Evolutionary conservation across 2,797 vertebrate genomes (phyloP).

Genomic region (Nasua narica): DNA sequence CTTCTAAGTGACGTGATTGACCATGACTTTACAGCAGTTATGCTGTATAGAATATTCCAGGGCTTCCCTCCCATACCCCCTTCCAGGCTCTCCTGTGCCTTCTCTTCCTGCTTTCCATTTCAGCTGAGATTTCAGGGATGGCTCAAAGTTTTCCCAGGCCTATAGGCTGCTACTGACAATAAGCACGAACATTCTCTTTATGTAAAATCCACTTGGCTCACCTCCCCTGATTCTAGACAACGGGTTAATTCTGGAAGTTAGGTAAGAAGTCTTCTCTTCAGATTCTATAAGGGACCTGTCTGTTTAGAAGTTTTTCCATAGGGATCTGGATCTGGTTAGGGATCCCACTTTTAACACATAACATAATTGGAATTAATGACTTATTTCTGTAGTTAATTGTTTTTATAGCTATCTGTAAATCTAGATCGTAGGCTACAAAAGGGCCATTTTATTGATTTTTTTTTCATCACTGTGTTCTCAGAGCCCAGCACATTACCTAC

Average conservation of each 20-base stretch:
- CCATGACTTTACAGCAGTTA: background rate
- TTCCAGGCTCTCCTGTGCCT: background rate
- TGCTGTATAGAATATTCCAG: background rate
- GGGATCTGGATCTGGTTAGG: background rate
- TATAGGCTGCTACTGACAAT: background rate
- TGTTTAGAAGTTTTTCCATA: background rate
- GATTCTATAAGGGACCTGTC: background rate
- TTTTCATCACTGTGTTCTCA: background rate
- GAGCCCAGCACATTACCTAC: background rate
- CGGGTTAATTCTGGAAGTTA: background rate
- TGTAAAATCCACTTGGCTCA: background rate
- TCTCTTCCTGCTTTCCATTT: background rate
- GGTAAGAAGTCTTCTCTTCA: background rate
- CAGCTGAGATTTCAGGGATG: background rate
- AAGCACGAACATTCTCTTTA: background rate
- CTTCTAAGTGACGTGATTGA: background rate
- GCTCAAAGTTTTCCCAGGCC: background rate
- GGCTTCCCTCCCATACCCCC: fast-evolving
- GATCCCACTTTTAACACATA: background rate
- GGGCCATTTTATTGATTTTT: background rate
- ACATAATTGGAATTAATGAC: background rate
- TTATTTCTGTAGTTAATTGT: background rate
- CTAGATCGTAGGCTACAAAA: background rate
- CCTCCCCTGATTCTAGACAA: background rate
- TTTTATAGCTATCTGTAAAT: background rate